Percentiles rank a stretch among this genome's conserved stretches.
These are phyloP conservation scores for Aeoliscus strigatus DNA, from an alignment of 2,797 vertebrate species.

Conservation along the genomic window DNA sequence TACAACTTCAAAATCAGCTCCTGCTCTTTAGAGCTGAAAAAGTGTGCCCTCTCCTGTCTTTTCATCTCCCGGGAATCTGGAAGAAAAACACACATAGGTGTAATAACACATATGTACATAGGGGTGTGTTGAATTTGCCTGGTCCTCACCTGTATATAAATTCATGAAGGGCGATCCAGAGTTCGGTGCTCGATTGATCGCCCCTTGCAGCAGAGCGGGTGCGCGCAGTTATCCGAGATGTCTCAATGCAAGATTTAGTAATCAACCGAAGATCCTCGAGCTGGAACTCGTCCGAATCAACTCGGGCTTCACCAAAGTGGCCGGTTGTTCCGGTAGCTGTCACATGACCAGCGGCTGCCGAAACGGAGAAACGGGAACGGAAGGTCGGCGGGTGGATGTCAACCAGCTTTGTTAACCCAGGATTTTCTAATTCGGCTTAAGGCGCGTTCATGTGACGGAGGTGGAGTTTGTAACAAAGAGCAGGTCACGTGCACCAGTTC, in stretches of 20 bases:
- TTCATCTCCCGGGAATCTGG: conserved; percentile 44
- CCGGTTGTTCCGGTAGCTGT: neutral
- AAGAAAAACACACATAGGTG: neutral
- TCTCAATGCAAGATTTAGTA: conserved; percentile 64
- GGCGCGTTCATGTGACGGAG: conserved; percentile 56
- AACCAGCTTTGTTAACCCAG: conserved; percentile 66
- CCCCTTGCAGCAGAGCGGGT: conserved; percentile 28
- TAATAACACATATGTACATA: too few species aligned
- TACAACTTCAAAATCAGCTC: conserved; percentile 62
- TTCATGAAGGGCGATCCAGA: conserved; percentile 40
- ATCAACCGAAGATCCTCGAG: conserved; percentile 46
- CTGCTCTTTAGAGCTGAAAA: conserved; percentile 67
- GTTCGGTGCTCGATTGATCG: conserved; percentile 44
- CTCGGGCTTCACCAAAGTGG: neutral
- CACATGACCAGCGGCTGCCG: neutral
- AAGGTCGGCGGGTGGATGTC: conserved; percentile 8
- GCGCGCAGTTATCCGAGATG: conserved; percentile 70
- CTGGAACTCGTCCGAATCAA: neutral
- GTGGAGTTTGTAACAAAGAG: conserved; percentile 43
- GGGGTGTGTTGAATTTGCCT: too few species aligned
- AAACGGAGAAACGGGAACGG: neutral
- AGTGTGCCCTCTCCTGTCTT: conserved; percentile 61
- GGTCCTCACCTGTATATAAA: conserved; percentile 51
- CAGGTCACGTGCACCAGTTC: conserved; percentile 1
- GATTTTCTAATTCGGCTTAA: conserved; percentile 69